Conservation (phyloP, 2,888 invertebrate species). For the Carpatolechia fugitivella region DNA sequence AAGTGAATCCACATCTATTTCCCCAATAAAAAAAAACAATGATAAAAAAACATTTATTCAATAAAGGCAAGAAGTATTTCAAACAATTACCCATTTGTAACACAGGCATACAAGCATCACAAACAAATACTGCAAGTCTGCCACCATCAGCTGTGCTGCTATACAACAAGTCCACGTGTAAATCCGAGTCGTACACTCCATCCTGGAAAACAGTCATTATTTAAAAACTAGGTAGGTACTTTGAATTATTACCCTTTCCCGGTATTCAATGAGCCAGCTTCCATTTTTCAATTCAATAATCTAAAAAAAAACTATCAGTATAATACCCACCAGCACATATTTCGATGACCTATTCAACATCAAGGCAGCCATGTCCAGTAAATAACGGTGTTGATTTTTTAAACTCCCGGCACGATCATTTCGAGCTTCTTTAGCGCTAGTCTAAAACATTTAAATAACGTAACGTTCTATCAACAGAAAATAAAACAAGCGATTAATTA, state of each 20-base stretch:
- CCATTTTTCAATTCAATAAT: no score
- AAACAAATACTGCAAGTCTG: conserved; percentile 81
- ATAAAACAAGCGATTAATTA: conserved; percentile 29
- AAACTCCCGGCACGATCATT: conserved; percentile 63
- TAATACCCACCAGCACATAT: conserved; percentile 35
- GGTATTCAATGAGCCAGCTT: no score
- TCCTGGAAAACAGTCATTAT: conserved; percentile 58
- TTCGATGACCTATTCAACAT: conserved; percentile 75
- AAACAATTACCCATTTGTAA: conserved; percentile 79
- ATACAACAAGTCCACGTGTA: conserved; percentile 80
- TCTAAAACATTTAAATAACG: conserved; percentile 58
- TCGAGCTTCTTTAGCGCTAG: conserved; percentile 81
- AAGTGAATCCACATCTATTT: no score
- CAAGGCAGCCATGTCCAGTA: conserved; percentile 83
- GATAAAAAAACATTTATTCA: background rate
- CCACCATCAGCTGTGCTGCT: conserved; percentile 82
- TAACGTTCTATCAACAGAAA: conserved; percentile 18
- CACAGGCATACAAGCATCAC: conserved; percentile 82
- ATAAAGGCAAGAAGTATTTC: background rate
- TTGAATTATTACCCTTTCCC: no score
- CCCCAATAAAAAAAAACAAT: conserved; percentile 23
- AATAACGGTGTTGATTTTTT: conserved; percentile 79
- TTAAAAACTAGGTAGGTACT: no score
- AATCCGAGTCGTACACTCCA: conserved; percentile 84
- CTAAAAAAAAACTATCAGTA: no score